Evolutionary conservation across 2,113 vertebrate genomes (phyloP), one percentile per base, ranked within the genome.

Genomic region (Indri indri): DNA sequence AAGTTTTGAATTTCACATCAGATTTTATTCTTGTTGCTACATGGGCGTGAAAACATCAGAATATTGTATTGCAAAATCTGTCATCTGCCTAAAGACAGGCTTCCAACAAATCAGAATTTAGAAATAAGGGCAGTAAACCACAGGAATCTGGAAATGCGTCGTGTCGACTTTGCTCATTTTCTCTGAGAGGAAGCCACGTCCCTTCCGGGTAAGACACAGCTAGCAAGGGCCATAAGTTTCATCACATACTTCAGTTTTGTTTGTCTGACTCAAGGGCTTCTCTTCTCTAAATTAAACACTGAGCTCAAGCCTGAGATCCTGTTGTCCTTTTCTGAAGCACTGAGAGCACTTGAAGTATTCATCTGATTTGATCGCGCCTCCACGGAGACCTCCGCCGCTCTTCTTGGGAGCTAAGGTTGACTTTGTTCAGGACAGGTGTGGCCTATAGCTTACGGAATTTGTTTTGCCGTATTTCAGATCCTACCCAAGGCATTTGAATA

Each of bases 1-100:
- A 25, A 42, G 30, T 50, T 93, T 96, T 91, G 91, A 54, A 8
- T 73, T 94, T 98, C 52, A 83, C 92, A 81, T 96, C 63, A 86
- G 3, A 0, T 18, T 54, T 91, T 74, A 42, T 93, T 76, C 95
- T 88, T 87, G 27, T 80, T 97, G 74, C 42, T 40, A 34, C 40
- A 45, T 79, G n/a, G 76, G 11, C 71, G 93, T 54, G 80, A 97
- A 68, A 94, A 63, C 90, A 50, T 65, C 87, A 71, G 86, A 74
- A 88, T 74, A n/a, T 70, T 77, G 73, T 74, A 32, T 70, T 85
- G 73, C 85, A 92, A 94, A 54, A 71, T 88, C 71, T 80, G 65
- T 91, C 88, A 91, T 90, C 61, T 54, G 52, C 52, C 34, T 94
- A 57, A 74, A 93, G 93, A 94, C 68, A 74, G 77, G 57, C 81